Percentiles rank a stretch among this genome's conserved stretches.
phyloP scores from a whole-genome alignment of 2,888 invertebrate genomes.

The Abrostola triplasia region DNA sequence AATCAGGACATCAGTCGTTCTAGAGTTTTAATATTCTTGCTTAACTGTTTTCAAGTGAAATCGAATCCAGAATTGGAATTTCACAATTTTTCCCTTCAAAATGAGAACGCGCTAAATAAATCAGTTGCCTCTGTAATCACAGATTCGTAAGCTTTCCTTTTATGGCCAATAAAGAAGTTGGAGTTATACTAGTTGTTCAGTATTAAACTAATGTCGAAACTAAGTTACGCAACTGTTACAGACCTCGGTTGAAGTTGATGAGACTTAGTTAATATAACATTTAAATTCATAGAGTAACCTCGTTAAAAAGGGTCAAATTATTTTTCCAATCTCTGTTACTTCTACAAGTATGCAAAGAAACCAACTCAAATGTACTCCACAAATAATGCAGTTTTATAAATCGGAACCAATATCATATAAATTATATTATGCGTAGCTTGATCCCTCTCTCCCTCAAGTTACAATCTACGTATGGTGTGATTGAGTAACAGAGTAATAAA shows the following conservation, averaged over 20 bases:
- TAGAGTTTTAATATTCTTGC: conserved; percentile 65
- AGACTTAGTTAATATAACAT: conserved; percentile 23
- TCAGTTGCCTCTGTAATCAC: conserved; percentile 69
- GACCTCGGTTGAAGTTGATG: conserved; percentile 24
- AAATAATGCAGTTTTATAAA: too few relatives aligned
- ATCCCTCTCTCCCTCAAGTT: too few relatives aligned
- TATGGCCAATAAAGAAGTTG: conserved; percentile 31
- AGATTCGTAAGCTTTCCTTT: conserved; percentile 19
- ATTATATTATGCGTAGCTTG: too few relatives aligned
- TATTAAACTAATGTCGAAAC: conserved; percentile 37
- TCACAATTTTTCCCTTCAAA: conserved; percentile 69
- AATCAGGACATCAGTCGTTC: conserved; percentile 63
- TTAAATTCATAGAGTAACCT: conserved; percentile 41
- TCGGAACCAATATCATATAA: too few relatives aligned
- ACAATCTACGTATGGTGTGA: neutral
- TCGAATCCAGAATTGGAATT: conserved; percentile 71
- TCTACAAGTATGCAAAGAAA: neutral
- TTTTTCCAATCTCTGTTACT: neutral
- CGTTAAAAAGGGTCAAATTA: conserved; percentile 34
- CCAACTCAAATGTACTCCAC: too few relatives aligned
- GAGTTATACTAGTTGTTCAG: conserved; percentile 33
- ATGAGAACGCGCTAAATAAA: conserved; percentile 73
- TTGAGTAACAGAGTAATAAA: conserved; percentile 6
- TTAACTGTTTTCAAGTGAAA: conserved; percentile 68
- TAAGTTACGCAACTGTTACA: conserved; percentile 29